Evolutionary conservation across 2,797 vertebrate species (phyloP).

Genomic region (Gymnoscopelus microlampas): DNA sequence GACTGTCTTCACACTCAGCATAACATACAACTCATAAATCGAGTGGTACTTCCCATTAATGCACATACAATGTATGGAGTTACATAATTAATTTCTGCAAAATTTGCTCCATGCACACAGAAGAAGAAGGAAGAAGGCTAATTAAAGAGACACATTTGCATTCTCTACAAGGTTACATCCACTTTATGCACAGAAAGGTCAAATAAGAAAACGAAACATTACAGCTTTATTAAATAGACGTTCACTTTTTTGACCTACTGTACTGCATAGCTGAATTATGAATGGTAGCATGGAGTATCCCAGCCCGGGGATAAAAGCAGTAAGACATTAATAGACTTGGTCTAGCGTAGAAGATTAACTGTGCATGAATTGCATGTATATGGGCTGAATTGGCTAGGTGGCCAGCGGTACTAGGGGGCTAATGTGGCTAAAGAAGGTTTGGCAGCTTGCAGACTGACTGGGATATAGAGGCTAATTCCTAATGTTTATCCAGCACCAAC

Average conservation of each 20-base stretch:
- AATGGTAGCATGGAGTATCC: slow-evolving; percentile 4
- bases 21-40: no score
- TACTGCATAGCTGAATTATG: slow-evolving; percentile 33
- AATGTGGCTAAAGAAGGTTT: slow-evolving; percentile 53
- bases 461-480: slow-evolving; percentile 64
- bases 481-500: slow-evolving; percentile 61
- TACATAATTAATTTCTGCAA: background rate
- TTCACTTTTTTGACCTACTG: slow-evolving; percentile 59
- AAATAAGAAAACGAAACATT: slow-evolving; percentile 54
- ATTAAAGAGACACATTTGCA: slow-evolving; percentile 6
- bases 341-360: slow-evolving; percentile 38
- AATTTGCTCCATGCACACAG: background rate
- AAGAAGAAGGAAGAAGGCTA: background rate
- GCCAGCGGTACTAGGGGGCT: slow-evolving; percentile 49
- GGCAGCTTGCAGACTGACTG: slow-evolving; percentile 41
- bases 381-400: slow-evolving; percentile 31
- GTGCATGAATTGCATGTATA: slow-evolving; percentile 23
- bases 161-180: slow-evolving; percentile 18
- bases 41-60: no score
- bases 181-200: slow-evolving; percentile 39
- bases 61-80: background rate
- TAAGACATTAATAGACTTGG: slow-evolving; percentile 56
- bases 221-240: slow-evolving; percentile 55
- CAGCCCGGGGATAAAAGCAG: slow-evolving; percentile 18
- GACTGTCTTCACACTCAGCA: no score